phyloP scores from a whole-genome alignment of 2,113 vertebrate genomes.

The Zapus hudsonius region DNA sequence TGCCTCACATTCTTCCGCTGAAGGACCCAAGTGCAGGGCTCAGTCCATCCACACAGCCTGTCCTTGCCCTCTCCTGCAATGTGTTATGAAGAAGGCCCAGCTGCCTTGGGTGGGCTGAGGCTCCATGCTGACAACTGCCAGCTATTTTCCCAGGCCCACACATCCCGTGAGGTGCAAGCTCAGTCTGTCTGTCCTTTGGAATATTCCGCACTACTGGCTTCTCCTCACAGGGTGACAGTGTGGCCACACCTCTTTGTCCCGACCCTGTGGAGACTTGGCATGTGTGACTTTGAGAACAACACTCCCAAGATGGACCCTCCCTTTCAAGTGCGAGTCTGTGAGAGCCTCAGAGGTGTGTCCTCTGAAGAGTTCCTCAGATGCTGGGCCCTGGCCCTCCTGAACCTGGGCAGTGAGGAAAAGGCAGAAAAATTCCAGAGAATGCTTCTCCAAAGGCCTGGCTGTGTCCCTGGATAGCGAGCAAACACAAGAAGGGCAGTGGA shows the following conservation, averaged over 20 bases:
- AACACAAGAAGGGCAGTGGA: neutral
- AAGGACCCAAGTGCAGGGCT: neutral
- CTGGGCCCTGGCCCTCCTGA: too few relatives aligned
- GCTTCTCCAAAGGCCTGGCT: neutral
- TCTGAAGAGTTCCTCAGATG: neutral
- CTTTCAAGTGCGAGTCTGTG: neutral
- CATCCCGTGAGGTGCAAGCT: fast-evolving
- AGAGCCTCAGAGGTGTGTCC: neutral
- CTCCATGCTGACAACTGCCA: fast-evolving
- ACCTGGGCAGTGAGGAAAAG: neutral
- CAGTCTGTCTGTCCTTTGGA: neutral
- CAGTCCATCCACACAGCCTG: neutral
- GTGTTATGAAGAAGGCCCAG: neutral
- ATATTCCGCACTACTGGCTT: fast-evolving
- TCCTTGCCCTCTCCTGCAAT: neutral
- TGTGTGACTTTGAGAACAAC: fast-evolving
- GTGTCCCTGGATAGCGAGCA: neutral
- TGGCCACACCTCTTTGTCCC: fast-evolving
- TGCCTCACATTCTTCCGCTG: neutral
- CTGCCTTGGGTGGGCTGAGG: neutral
- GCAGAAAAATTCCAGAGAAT: too few relatives aligned
- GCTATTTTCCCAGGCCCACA: neutral
- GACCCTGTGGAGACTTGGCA: neutral
- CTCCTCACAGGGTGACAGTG: fast-evolving
- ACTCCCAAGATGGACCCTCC: neutral